Base-by-base conservation (phyloP, 2,888 invertebrate species). In the Chirona hameri region DNA sequence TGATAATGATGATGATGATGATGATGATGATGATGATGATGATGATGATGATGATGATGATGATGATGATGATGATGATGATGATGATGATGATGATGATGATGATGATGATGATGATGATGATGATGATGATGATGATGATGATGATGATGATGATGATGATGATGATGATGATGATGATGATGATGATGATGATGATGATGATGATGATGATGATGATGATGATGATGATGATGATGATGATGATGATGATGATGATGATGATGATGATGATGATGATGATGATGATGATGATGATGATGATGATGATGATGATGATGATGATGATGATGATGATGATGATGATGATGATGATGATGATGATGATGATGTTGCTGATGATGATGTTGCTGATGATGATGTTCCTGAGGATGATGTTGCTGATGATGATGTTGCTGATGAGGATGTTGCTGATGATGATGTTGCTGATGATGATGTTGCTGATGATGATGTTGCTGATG, bases 231-330 rank as follows among this genome's bases (percentile, higher is more conserved):
- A 65, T 65, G 79, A n/a, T n/a, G n/a, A 29, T 80, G 80, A n/a
- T 80, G 31, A 80, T 31, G 80, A 80, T 80, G 80, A n/a, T 80
- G 80, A n/a, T 80, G 80, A 12, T 80, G n/a, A 46, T 80, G 27
- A 80, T 80, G 80, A 80, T 80, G 31, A 80, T n/a, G 80, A 80
- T n/a, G 80, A n/a, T 80, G 80, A n/a, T 14, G 80, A 14, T 80
- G 80, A 15, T 29, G 14, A 80, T 80, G n/a, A 65, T 65, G 79
- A n/a, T n/a, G n/a, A 29, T 80, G 80, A n/a, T 80, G 31, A 80
- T 31, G 80, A 80, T 80, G 80, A n/a, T 80, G 80, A n/a, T 80
- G 80, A 12, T 80, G n/a, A 46, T 80, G 27, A 80, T 80, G 80
- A 80, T 80, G 31, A 80, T n/a, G 80, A 80, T n/a, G 80, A n/a